Evolutionary conservation across 1,140 invertebrate genomes (phyloP).

Genomic region (Argopecten irradians): DNA sequence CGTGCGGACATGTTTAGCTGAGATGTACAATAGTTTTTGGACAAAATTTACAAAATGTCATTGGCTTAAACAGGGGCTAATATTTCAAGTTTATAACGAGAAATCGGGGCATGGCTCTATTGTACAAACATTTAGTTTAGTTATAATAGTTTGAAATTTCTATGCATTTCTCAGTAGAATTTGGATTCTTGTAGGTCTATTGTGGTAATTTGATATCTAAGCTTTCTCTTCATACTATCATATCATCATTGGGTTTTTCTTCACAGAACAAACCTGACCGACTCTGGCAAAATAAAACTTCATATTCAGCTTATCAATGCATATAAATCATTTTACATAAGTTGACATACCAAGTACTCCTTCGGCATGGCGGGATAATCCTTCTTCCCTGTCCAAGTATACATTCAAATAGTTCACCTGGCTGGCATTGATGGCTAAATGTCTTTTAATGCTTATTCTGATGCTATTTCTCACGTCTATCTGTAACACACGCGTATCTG

Average conservation of each 20-base stretch:
- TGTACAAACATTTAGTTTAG: too few relatives aligned
- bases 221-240: too few relatives aligned
- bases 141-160: too few relatives aligned
- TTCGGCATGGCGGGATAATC: slow-evolving; percentile 42
- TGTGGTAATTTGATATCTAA: too few relatives aligned
- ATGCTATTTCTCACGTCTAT: slow-evolving; percentile 50
- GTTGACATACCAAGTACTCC: slow-evolving; percentile 50
- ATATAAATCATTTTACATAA: neutral
- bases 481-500: slow-evolving; percentile 30
- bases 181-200: too few relatives aligned
- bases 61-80: too few relatives aligned
- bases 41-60: too few relatives aligned
- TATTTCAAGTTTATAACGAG: too few relatives aligned
- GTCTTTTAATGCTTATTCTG: slow-evolving; percentile 37
- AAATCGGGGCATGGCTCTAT: too few relatives aligned
- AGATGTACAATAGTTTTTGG: too few relatives aligned
- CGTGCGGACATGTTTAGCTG: too few relatives aligned
- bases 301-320: neutral
- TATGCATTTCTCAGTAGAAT: too few relatives aligned
- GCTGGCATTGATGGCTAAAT: slow-evolving; percentile 25
- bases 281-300: neutral
- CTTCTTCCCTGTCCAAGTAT: slow-evolving; percentile 54
- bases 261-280: neutral
- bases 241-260: neutral
- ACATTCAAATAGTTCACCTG: slow-evolving; percentile 50